A percentile compares a stretch with the other conserved stretches of the same genome.
phyloP scores from a whole-genome alignment of 2,888 invertebrate genomes.

The Metallyticus violacea region DNA sequence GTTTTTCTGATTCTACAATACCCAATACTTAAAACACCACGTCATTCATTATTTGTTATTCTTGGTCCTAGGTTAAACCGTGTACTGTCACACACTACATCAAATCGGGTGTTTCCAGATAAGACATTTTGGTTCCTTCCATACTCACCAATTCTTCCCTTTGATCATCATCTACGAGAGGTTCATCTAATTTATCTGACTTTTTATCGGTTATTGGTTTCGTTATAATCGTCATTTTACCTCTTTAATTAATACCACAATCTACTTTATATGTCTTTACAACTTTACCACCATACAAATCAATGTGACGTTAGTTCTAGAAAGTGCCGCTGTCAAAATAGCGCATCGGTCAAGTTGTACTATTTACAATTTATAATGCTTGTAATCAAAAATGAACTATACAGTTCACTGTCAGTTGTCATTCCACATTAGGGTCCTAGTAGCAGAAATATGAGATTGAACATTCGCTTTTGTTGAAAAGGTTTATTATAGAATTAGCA shows the following conservation, averaged over 20 bases:
- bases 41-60: too few relatives aligned
- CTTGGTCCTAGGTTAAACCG: background rate
- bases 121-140: background rate
- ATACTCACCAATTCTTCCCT: conserved; percentile 26
- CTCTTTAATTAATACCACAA: background rate
- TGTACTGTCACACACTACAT: too few relatives aligned
- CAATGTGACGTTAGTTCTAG: conserved; percentile 9
- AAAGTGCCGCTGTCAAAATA: background rate
- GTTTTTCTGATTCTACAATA: too few relatives aligned
- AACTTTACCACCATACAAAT: conserved; percentile 5
- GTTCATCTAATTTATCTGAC: conserved; percentile 61
- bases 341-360: background rate
- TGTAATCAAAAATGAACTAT: background rate
- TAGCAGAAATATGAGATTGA: too few relatives aligned
- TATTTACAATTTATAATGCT: background rate
- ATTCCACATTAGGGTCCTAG: too few relatives aligned
- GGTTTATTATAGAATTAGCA: too few relatives aligned
- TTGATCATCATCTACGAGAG: conserved; percentile 57
- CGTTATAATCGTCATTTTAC: conserved; percentile 74
- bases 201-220: conserved; percentile 73
- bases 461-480: too few relatives aligned
- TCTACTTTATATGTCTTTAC: background rate
- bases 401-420: too few relatives aligned
- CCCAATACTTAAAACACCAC: too few relatives aligned
- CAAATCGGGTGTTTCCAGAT: background rate